Percentiles rank a stretch among this genome's conserved stretches.
Conservation (phyloP, 2,888 invertebrate species). For the Phengaris alcon region DNA sequence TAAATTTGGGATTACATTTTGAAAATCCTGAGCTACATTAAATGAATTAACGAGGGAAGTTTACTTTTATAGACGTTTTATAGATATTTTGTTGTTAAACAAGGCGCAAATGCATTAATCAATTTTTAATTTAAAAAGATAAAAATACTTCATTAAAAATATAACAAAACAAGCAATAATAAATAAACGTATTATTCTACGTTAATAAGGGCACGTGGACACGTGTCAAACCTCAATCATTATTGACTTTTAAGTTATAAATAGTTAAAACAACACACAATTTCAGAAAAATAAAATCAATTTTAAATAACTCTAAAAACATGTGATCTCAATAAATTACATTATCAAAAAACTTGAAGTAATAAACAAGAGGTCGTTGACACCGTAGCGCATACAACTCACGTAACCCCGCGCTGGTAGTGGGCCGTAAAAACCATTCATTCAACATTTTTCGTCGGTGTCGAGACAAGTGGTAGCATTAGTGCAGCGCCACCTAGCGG, state of each 20-base stretch:
- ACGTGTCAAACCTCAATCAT: not conserved
- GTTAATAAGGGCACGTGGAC: not conserved
- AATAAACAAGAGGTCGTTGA: slow-evolving; percentile 65
- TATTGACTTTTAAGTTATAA: not conserved
- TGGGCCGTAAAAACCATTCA: slow-evolving; percentile 69
- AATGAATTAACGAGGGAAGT: no score
- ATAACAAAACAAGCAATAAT: not conserved
- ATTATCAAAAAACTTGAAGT: slow-evolving; percentile 43
- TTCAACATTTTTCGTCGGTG: slow-evolving; percentile 52
- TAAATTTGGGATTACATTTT: no score
- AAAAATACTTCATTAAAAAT: not conserved
- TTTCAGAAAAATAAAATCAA: not conserved
- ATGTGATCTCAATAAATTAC: slow-evolving; percentile 31
- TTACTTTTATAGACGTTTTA: no score
- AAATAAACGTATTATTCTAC: not conserved
- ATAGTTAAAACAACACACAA: not conserved
- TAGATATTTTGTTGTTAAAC: no score
- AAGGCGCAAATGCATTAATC: no score
- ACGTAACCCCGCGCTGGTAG: slow-evolving; percentile 52
- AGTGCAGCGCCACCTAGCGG: slow-evolving; percentile 59
- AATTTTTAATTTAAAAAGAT: not conserved
- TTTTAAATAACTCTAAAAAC: not conserved
- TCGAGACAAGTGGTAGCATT: slow-evolving; percentile 50
- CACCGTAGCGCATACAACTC: slow-evolving; percentile 58
- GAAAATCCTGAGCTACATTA: no score